Evolutionary conservation across 2,113 vertebrate species (phyloP), one percentile per base, ranked within the genome.

Genomic region (Meleagris gallopavo): DNA sequence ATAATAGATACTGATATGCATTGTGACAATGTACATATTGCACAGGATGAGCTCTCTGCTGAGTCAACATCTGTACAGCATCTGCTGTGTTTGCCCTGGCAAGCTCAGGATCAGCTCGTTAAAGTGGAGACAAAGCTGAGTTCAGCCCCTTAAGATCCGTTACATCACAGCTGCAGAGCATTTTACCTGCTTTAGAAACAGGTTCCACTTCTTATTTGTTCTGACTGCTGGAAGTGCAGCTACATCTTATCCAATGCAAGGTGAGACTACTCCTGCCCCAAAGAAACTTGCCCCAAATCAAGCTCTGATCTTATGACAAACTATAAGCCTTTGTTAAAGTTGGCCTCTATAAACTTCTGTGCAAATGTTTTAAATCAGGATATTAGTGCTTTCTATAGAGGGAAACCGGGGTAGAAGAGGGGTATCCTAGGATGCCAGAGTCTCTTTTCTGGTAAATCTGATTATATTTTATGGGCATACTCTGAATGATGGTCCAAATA

Each of bases 1-100:
- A 21, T 38, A 62, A 54, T 13, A 27, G 73, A 46, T 72, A 29
- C 58, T 11, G 22, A 62, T 38, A 7, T 1, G 83, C 70, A 20
- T 58, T 4, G 32, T 58, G 81, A 60, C 64, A 86, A 72, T 6
- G 55, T 80, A 73, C 13, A 6, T 92, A 36, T 61, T 91, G 93
- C 93, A 94, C 95, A 71, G 88, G 84, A 57, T n/a, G 84, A 83
- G 81, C 74, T 85, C 75, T 73, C 58, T 89, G 60, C 67, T 79
- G 75, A 64, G 32, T 72, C 87, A 4, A 36, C 45, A 21, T 32
- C 13, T 2, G 38, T 25, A 29, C 60, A 29, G 67, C n/a, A 36
- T 48, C 18, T 46, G 57, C 29, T 45, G 17, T 4, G 55, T 29
- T 48, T 57, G 57, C 54, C 54, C 89, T 18, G 66, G 48, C 17